Percentiles rank a stretch among this genome's conserved stretches.
Conservation (phyloP, 2,797 vertebrate genomes). For the Cirrhinus mrigala region DNA sequence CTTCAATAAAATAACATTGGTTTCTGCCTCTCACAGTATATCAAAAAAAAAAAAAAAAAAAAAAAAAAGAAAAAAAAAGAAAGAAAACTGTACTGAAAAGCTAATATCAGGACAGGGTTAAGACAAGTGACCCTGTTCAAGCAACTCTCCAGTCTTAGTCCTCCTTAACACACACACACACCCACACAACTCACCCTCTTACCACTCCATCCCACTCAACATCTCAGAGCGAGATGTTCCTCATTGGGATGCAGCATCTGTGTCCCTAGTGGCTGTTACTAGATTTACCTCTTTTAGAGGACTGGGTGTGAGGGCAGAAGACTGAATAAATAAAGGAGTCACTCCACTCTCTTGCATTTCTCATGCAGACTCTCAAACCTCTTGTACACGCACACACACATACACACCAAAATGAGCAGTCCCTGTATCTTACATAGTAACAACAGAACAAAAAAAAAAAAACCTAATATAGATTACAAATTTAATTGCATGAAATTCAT, state of each 20-base stretch:
- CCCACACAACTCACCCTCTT: slow-evolving; percentile 42
- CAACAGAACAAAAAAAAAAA: background rate
- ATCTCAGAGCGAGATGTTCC: slow-evolving; percentile 66
- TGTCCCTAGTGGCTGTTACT: slow-evolving; percentile 72
- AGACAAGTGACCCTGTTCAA: slow-evolving; percentile 38
- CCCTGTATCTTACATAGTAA: slow-evolving; percentile 14
- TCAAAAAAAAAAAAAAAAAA: too few relatives aligned
- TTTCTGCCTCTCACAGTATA: background rate
- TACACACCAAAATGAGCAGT: slow-evolving; percentile 22
- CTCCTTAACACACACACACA: slow-evolving; percentile 37
- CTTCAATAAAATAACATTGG: slow-evolving; percentile 10
- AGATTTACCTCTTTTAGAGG: slow-evolving; percentile 68
- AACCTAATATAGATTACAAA: background rate
- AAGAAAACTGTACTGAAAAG: background rate
- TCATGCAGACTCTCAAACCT: slow-evolving; percentile 62
- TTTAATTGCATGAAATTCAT: background rate
- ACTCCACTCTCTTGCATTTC: slow-evolving; percentile 47
- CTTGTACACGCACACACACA: background rate
- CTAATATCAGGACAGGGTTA: slow-evolving; percentile 28
- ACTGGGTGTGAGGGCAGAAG: slow-evolving; percentile 67
- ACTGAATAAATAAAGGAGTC: slow-evolving; percentile 73
- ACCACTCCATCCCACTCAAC: slow-evolving; percentile 58
- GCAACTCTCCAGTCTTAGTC: slow-evolving; percentile 20
- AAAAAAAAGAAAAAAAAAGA: too few relatives aligned
- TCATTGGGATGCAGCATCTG: slow-evolving; percentile 61